Evolutionary conservation across 2,888 invertebrate species (phyloP), one percentile per base, ranked within the genome.

Genomic region (Galerucella calmariensis): DNA sequence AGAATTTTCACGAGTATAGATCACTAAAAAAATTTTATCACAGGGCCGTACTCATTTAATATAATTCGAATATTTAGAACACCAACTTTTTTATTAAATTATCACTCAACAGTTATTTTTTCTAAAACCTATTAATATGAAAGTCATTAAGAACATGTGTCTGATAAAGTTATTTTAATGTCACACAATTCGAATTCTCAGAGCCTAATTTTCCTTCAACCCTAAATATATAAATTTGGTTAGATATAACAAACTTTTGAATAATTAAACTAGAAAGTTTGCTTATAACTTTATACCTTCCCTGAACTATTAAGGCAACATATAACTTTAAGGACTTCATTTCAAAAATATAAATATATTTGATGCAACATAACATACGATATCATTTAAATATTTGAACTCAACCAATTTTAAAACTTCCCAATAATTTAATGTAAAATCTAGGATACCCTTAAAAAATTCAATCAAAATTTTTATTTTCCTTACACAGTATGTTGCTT

Each of bases 121-220:
- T 56, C 16, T 10, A 9, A 8, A 56, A 10, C 56, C 10, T 20
- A 10, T 16, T 20, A 56, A 10, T 10, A 56, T 67, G 67, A 61
- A 74, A 71, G 74, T 67, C 61, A 61, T 74, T 74, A 74, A 70
- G 67, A 74, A 63, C 74, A 74, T 58, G 70, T 74, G 74, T 67
- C 70, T 70, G 62, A 74, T 74, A 70, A 74, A 70, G 48, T 70
- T 66, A 66, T 67, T 74, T 74, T 70, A 74, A 74, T 70, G 69
- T 74, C 74, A 62, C 67, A 44, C 59, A 53, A 74, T 70, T 70
- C 61, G 56, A 70, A 74, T 61, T 67, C 59, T 53, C 74, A 46
- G 53, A 70, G 70, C 70, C 70, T 70, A 67, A 74, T 70, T 74
- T 70, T 70, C 67, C 27, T 41, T 41, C 51, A 41, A 10, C 66